Conservation (phyloP, 2,888 invertebrate genomes). For the Eupithecia subumbrata region DNA sequence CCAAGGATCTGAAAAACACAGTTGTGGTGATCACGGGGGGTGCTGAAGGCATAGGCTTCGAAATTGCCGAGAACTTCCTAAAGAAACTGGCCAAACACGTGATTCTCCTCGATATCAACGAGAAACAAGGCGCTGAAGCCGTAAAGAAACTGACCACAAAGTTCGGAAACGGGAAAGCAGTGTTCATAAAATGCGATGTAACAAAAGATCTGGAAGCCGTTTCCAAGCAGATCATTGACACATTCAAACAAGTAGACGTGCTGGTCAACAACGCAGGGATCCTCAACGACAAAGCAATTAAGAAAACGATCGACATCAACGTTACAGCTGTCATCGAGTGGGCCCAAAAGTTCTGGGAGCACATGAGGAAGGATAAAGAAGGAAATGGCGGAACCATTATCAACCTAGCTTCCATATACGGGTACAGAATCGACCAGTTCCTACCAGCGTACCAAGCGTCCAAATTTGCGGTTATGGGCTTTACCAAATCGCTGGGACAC, state of each 20-base stretch:
- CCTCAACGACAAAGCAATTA: constrained; percentile 45
- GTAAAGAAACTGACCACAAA: constrained; percentile 63
- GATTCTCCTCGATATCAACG: constrained; percentile 51
- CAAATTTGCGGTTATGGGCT: constrained; percentile 73
- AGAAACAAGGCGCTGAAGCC: constrained; percentile 58
- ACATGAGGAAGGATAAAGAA: constrained; percentile 80
- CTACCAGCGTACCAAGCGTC: constrained; percentile 66
- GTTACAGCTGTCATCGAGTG: constrained; percentile 56
- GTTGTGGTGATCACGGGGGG: constrained; percentile 75
- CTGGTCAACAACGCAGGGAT: constrained; percentile 73
- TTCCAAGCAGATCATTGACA: constrained; percentile 52
- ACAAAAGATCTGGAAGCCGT: constrained; percentile 68
- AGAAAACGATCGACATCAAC: constrained; percentile 60
- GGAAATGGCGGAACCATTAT: constrained; percentile 85
- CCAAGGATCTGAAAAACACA: constrained; percentile 48
- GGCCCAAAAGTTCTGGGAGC: constrained; percentile 77
- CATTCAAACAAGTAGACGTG: constrained; percentile 63
- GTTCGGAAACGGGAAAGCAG: constrained; percentile 68
- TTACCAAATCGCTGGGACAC: constrained; percentile 71
- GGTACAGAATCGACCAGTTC: constrained; percentile 71
- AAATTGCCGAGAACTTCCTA: constrained; percentile 70
- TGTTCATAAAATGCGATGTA: constrained; percentile 79
- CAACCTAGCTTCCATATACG: constrained; percentile 85
- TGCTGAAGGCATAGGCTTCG: constrained; percentile 79
- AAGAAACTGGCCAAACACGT: constrained; percentile 59